Evolutionary conservation across 2,113 vertebrate species (phyloP).

Genomic region (Pampusana beccarii): DNA sequence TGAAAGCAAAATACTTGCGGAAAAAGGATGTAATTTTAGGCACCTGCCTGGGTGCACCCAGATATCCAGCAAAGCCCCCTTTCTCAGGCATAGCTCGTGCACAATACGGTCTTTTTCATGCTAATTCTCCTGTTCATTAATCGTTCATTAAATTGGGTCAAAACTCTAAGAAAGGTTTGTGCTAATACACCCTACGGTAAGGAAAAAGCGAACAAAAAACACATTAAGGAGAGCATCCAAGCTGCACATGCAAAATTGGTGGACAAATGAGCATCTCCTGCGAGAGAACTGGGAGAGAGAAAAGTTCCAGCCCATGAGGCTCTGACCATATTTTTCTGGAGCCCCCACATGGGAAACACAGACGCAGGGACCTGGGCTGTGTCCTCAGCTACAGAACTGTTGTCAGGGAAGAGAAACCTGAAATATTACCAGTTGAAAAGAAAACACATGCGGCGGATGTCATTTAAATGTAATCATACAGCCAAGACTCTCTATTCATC

Average conservation of each 20-base stretch:
- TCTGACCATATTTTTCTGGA: rapidly evolving
- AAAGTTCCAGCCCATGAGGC: rapidly evolving
- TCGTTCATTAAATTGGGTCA: neutral
- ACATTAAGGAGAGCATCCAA: neutral
- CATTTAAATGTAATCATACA: neutral
- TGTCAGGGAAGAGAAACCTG: neutral
- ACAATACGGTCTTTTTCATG: neutral
- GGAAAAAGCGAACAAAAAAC: neutral
- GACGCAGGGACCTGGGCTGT: neutral
- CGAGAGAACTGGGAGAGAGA: neutral
- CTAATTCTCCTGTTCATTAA: neutral
- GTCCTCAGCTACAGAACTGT: neutral
- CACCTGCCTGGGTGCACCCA: neutral
- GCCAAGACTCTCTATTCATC: neutral
- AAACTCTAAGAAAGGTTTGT: neutral
- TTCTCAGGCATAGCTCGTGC: neutral
- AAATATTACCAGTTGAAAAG: neutral
- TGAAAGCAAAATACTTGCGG: neutral
- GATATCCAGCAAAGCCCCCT: neutral
- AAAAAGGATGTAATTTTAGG: neutral
- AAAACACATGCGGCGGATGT: neutral
- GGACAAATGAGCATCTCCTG: neutral
- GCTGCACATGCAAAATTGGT: neutral
- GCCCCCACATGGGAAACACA: rapidly evolving
- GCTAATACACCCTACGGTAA: neutral